Percentiles rank a stretch among this genome's conserved stretches.
These are phyloP conservation scores for Brevipalpus yothersi DNA, from an alignment of 1,140 invertebrate species.

Conservation along the genomic window DNA sequence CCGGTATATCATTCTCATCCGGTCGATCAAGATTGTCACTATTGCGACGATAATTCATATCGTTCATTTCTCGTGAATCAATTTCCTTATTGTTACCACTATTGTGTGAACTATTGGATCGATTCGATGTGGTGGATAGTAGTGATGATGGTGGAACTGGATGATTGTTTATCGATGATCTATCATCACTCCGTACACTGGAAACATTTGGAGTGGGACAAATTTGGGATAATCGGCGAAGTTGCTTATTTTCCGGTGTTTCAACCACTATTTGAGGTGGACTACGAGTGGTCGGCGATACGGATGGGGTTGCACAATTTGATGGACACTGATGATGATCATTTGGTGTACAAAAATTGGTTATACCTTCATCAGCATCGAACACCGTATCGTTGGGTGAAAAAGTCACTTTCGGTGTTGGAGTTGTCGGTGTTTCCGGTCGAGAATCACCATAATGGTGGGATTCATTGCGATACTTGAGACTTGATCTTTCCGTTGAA, in stretches of 20 bases:
- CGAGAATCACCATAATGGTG: not conserved
- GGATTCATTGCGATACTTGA: not conserved
- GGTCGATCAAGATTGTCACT: no score
- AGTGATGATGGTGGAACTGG: no score
- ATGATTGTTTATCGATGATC: not conserved
- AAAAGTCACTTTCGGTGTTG: conserved; percentile 4
- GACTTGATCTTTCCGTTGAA: not conserved
- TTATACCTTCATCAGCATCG: not conserved
- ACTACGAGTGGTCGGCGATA: not conserved
- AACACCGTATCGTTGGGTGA: not conserved
- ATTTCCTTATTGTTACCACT: no score
- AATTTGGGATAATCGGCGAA: no score
- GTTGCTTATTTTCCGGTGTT: not conserved
- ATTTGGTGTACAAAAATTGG: not conserved
- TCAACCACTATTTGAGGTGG: conserved; percentile 10
- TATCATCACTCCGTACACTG: not conserved
- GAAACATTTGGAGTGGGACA: not conserved
- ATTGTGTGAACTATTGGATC: no score
- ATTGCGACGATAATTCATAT: no score
- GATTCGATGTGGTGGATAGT: no score
- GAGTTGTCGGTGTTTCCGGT: not conserved
- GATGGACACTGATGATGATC: not conserved
- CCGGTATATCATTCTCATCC: no score
- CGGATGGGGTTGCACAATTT: not conserved
- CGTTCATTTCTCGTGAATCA: no score